Percentiles rank a stretch among this genome's conserved stretches.
These are phyloP conservation scores for Dipus sagitta DNA, from an alignment of 2,797 vertebrate species.

Conservation along the genomic window DNA sequence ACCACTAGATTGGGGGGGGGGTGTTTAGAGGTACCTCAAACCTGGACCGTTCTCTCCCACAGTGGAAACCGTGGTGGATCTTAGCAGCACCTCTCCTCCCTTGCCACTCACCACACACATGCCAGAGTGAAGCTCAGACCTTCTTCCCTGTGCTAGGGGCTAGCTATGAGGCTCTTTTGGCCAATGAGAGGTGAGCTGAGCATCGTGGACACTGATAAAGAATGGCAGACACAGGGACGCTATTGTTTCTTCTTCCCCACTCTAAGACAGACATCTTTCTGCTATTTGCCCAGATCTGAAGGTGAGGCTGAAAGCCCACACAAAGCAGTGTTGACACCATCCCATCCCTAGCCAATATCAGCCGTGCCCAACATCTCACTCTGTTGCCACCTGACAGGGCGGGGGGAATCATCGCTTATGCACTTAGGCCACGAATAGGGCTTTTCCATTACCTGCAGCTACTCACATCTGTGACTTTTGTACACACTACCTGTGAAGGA, in stretches of 20 bases:
- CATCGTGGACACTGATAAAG: too few relatives aligned
- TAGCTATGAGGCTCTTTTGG: background rate
- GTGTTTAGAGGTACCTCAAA: background rate
- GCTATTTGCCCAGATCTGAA: background rate
- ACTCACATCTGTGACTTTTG: constrained; percentile 37
- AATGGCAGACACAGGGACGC: background rate
- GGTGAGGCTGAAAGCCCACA: background rate
- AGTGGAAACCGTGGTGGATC: background rate
- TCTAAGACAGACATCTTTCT: background rate
- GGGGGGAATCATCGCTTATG: too few relatives aligned
- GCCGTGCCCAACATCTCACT: background rate
- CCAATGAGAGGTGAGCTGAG: background rate
- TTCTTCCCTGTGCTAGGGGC: background rate
- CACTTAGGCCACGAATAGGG: background rate
- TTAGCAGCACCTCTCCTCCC: background rate
- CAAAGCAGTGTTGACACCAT: background rate
- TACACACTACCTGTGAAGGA: constrained; percentile 31
- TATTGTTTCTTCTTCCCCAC: background rate
- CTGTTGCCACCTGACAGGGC: too few relatives aligned
- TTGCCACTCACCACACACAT: background rate
- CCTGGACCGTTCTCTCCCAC: background rate
- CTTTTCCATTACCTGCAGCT: background rate
- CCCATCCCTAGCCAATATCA: background rate
- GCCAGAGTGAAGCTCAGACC: background rate
- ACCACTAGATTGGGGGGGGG: background rate